Percentiles rank a stretch among this genome's conserved stretches.
Conservation (phyloP, 2,113 vertebrate species). For the Cyanocitta stelleri region DNA sequence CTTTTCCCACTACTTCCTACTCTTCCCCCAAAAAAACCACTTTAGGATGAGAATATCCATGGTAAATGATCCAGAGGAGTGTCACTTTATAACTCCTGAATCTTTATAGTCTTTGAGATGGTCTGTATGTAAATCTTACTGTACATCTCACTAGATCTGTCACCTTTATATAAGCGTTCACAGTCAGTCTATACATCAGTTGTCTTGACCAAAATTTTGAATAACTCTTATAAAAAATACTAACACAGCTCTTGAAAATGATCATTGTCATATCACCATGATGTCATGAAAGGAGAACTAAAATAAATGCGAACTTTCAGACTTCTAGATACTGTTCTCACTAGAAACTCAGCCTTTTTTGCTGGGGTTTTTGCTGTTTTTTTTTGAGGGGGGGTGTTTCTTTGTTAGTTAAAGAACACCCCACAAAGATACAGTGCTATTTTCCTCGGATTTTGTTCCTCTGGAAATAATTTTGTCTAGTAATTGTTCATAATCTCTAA, state of each 20-base stretch:
- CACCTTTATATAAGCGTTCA: neutral
- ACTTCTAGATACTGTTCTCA: neutral
- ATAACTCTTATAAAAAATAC: neutral
- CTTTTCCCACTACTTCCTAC: neutral
- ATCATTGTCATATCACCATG: neutral
- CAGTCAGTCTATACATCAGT: neutral
- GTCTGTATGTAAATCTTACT: neutral
- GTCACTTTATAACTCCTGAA: neutral
- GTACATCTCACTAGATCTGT: neutral
- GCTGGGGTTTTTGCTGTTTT: neutral
- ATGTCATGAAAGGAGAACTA: neutral
- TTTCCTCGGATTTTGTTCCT: neutral
- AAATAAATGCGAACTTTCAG: neutral
- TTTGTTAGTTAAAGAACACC: neutral
- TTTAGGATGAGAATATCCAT: neutral
- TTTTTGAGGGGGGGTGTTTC: fast-evolving
- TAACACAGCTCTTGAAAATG: neutral
- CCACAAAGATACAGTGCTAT: neutral
- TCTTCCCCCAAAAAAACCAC: neutral
- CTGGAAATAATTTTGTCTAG: neutral
- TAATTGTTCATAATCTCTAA: neutral
- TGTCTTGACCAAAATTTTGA: neutral
- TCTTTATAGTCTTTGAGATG: neutral
- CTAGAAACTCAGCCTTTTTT: neutral
- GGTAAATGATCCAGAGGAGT: neutral